Base-by-base conservation (phyloP, 1,140 invertebrate genomes). In the Pinna nobilis region DNA sequence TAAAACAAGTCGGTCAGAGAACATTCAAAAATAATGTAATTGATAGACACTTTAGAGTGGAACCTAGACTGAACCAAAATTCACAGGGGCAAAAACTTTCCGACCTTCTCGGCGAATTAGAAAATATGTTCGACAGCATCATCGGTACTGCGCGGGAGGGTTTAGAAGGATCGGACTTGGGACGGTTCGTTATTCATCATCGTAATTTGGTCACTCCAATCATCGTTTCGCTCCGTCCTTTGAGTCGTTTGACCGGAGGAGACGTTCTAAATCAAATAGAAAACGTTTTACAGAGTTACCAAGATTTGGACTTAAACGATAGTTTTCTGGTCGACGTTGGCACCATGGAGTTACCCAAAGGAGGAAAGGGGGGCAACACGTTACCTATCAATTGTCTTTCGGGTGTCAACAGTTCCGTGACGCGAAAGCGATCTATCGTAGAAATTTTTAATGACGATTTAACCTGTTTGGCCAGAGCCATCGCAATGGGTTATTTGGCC, bases 181-280 rank as follows among this genome's bases (percentile, higher is more conserved):
- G 65, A 25, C 50, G 65, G 20, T 20, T 68, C 47, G 37, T 68
- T 13, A 68, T 68, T 23, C 65, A 68, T 57, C 65, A 68, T 35
- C 33, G 57, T 28, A n/a, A 33, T 25, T 57, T 68, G 25, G 28
- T 18, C 13, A 68, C 55, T 57, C 50, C 65, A 7, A 50, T 68
- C 30, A 33, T 37, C 35, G 50, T 68, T 15, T 51, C 65, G 33
- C 33, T 68, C 18, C 37, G 35, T 39, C 51, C 65, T 55, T 33
- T 57, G 9, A 37, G 41, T 25, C 20, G 37, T 23, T 35, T 68
- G n/a, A 39, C n/a, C 30, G 65, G 65, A 32, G 18, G 37, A 53
- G 33, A 33, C 37, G 51, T 55, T 39, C 55, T 68, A 23, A 37
- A 32, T 18, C 50, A 68, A 25, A 23, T 68, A n/a, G 30, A 68